Conservation (phyloP, 1,140 invertebrate genomes). For the Meloidogyne hapla region DNA sequence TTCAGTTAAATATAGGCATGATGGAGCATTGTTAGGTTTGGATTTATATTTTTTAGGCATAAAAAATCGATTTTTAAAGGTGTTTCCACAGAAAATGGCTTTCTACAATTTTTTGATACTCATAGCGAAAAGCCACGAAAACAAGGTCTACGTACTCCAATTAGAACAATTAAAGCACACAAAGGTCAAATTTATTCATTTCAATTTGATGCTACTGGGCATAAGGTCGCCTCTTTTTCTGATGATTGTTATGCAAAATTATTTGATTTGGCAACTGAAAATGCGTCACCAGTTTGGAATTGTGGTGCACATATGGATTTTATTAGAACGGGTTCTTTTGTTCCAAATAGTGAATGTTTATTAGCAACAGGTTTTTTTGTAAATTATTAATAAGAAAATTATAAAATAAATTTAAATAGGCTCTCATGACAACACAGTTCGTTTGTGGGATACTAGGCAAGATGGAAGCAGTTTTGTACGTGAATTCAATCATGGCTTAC, state of each 20-base stretch:
- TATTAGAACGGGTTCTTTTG: slow-evolving; percentile 40
- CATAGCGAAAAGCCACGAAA: slow-evolving; percentile 52
- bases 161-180: slow-evolving; percentile 80
- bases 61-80: slow-evolving; percentile 39
- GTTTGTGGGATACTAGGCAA: slow-evolving; percentile 80
- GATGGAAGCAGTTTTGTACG: slow-evolving; percentile 27
- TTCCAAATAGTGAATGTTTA: slow-evolving; percentile 31
- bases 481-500: slow-evolving; percentile 81
- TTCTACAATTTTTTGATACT: slow-evolving; percentile 83
- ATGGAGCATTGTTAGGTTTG: slow-evolving; percentile 62
- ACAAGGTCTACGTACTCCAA: slow-evolving; percentile 25
- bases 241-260: slow-evolving; percentile 81
- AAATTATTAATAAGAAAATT: slow-evolving; percentile 7
- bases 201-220: not conserved
- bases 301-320: slow-evolving; percentile 25
- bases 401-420: slow-evolving; percentile 67
- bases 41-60: slow-evolving; percentile 70
- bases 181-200: slow-evolving; percentile 28
- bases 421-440: slow-evolving; percentile 86
- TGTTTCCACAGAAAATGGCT: slow-evolving; percentile 80
- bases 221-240: slow-evolving; percentile 9
- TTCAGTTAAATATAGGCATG: slow-evolving; percentile 49
- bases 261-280: slow-evolving; percentile 45
- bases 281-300: slow-evolving; percentile 25
- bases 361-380: slow-evolving; percentile 42